Percentiles rank a stretch among this genome's conserved stretches.
phyloP scores from a whole-genome alignment of 2,113 vertebrate species.

The Tetrax tetrax region DNA sequence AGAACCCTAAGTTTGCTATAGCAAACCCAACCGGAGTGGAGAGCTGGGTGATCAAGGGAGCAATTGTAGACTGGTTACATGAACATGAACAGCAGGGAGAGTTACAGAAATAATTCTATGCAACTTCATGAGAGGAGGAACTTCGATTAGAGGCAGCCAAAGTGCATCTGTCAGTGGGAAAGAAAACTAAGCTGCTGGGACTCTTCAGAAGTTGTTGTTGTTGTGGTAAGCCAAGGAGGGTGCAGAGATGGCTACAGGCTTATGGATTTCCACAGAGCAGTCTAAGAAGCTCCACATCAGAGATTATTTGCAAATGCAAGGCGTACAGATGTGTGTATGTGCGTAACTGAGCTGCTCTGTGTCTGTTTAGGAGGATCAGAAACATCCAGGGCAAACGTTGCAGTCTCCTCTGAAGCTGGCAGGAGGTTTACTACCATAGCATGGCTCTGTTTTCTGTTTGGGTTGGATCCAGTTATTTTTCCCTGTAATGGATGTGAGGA shows the following conservation, averaged over 20 bases:
- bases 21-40: not conserved
- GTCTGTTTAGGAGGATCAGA: not conserved
- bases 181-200: not conserved
- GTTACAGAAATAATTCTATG: slow-evolving; percentile 14
- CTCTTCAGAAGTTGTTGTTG: not conserved
- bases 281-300: not conserved
- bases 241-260: not conserved
- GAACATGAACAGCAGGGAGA: not conserved
- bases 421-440: not conserved
- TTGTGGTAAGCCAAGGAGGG: not conserved
- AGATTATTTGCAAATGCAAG: not conserved
- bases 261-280: not conserved
- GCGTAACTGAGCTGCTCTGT: not conserved
- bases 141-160: not conserved
- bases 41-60: not conserved
- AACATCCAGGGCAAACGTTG: not conserved
- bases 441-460: not conserved
- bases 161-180: not conserved
- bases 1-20: too few relatives aligned
- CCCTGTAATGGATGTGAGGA: not conserved
- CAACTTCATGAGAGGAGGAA: not conserved
- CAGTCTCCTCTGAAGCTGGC: not conserved
- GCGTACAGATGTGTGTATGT: not conserved
- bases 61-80: not conserved
- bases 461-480: slow-evolving; percentile 3